Percentiles rank a stretch among this genome's conserved stretches.
phyloP scores from a whole-genome alignment of 2,797 vertebrate species.

The Xerus rutilus region DNA sequence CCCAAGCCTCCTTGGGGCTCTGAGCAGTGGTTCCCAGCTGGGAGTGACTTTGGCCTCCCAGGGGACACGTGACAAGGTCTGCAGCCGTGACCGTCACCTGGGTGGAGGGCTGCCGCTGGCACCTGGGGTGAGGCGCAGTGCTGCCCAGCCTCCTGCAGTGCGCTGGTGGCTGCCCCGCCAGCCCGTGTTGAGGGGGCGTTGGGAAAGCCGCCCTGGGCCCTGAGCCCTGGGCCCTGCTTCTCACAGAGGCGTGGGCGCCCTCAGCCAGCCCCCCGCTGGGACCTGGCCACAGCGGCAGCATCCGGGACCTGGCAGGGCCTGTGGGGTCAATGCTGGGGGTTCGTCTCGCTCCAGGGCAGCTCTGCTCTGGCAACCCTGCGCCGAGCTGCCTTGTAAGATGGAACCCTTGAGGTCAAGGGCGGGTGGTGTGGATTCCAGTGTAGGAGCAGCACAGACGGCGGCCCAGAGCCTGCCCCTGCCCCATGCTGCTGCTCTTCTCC shows the following conservation, averaged over 20 bases:
- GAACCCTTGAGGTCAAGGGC: too few relatives aligned
- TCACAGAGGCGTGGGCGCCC: not conserved
- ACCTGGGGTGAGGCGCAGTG: not conserved
- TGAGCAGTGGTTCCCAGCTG: not conserved
- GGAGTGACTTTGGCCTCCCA: too few relatives aligned
- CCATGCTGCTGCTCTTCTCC: not conserved
- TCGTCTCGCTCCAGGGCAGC: not conserved
- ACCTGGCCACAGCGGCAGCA: fast-evolving
- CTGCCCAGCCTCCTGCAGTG: fast-evolving
- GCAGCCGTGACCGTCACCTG: not conserved
- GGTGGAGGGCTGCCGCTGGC: not conserved
- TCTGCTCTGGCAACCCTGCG: not conserved
- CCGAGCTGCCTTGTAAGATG: not conserved
- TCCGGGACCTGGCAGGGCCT: not conserved
- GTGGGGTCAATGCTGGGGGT: fast-evolving
- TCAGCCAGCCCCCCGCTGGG: not conserved
- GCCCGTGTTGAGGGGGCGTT: too few relatives aligned
- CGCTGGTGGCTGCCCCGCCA: not conserved
- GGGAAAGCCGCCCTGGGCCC: not conserved
- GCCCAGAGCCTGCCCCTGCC: not conserved
- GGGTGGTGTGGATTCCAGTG: not conserved
- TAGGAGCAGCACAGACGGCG: fast-evolving
- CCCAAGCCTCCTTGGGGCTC: not conserved
- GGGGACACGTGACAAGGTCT: not conserved
- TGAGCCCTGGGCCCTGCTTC: not conserved